Conservation (phyloP, 2,797 vertebrate species). For the Phrynocephalus guinanensis region DNA sequence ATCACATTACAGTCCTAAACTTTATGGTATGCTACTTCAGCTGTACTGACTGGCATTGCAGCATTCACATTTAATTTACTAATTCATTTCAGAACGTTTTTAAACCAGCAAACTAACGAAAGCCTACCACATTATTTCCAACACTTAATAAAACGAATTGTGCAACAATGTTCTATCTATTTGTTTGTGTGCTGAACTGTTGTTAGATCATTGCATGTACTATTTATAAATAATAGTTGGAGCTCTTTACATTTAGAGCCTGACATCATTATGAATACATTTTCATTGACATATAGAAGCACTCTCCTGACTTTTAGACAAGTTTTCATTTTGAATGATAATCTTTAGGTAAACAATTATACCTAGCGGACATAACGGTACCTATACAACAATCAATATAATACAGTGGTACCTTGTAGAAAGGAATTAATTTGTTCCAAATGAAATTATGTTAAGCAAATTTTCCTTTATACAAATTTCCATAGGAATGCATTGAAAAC, state of each 20-base stretch:
- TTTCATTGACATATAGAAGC: slow-evolving; percentile 46
- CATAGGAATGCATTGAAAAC: too few species aligned
- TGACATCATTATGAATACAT: slow-evolving; percentile 22
- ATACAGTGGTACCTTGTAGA: too few species aligned
- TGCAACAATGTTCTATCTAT: background rate
- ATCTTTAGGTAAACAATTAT: too few species aligned
- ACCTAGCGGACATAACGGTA: too few species aligned
- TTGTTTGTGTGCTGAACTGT: background rate
- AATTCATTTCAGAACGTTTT: background rate
- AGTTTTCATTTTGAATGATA: too few species aligned
- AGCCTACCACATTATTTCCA: background rate
- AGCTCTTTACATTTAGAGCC: slow-evolving; percentile 5
- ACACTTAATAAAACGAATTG: background rate
- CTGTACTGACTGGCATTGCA: background rate
- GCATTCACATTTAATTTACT: background rate
- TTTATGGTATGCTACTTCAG: background rate
- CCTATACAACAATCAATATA: too few species aligned
- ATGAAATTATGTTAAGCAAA: too few species aligned
- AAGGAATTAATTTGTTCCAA: too few species aligned
- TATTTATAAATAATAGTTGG: slow-evolving; percentile 20
- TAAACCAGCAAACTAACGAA: slow-evolving; percentile 1
- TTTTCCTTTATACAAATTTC: too few species aligned
- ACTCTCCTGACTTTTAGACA: slow-evolving; percentile 37
- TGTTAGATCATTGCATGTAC: background rate
- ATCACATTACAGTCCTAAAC: background rate